Evolutionary conservation across 1,140 invertebrate genomes (phyloP).

Genomic region (Aporrectodea caliginosa): DNA sequence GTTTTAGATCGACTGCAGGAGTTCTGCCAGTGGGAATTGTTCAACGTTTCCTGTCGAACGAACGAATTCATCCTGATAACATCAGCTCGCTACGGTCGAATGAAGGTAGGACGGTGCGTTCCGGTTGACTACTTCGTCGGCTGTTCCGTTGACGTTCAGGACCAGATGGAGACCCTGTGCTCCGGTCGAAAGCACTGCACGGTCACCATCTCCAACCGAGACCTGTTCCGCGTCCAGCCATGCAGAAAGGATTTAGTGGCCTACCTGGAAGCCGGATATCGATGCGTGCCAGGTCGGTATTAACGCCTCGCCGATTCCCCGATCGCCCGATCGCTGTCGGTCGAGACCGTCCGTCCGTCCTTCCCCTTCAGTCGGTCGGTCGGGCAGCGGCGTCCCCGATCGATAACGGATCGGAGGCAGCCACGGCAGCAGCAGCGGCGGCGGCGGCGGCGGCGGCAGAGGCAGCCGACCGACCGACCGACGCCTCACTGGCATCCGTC

Average conservation of each 20-base stretch:
- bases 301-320: not conserved
- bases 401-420: not conserved
- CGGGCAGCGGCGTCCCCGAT: too few relatives aligned
- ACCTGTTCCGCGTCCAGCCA: constrained; percentile 31
- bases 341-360: too few relatives aligned
- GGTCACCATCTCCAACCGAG: constrained; percentile 21
- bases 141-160: constrained; percentile 26
- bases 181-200: constrained; percentile 19
- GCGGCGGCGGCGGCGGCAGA: too few relatives aligned
- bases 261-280: constrained; percentile 30
- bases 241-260: constrained; percentile 31
- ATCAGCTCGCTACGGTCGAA: constrained; percentile 31
- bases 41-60: constrained; percentile 23
- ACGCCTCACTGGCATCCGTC: not conserved
- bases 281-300: constrained; percentile 26
- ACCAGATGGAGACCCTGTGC: constrained; percentile 25
- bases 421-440: not conserved
- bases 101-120: constrained; percentile 29
- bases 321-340: too few relatives aligned
- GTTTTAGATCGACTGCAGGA: constrained; percentile 1
- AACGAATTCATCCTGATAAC: constrained; percentile 27
- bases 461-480: too few relatives aligned
- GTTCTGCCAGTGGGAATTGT: constrained; percentile 31
- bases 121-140: constrained; percentile 26
- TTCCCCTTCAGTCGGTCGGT: too few relatives aligned